These are phyloP conservation scores for Volucella bombylans DNA, from an alignment of 2,888 invertebrate genomes.

Conservation along the genomic window DNA sequence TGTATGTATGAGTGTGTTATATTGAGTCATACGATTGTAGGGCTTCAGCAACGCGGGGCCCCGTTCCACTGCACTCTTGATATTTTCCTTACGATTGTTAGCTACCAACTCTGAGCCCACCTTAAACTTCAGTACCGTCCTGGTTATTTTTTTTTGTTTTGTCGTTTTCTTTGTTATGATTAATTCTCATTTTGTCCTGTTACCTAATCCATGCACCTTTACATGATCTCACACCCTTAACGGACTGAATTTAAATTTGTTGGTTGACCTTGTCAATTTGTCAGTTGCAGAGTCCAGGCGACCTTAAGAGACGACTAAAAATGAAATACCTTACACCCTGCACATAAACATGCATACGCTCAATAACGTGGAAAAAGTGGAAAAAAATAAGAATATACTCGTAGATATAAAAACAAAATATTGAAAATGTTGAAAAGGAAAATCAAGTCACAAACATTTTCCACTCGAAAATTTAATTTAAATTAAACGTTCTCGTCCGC, in stretches of 20 bases:
- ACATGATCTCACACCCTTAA: slow-evolving; percentile 7
- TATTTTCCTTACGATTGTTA: too few relatives aligned
- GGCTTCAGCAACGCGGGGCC: too few relatives aligned
- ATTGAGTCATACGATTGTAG: too few relatives aligned
- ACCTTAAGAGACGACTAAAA: slow-evolving; percentile 4
- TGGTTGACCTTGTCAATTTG: slow-evolving; percentile 73
- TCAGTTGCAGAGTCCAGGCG: slow-evolving; percentile 60
- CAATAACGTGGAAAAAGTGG: slow-evolving; percentile 14
- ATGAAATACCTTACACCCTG: slow-evolving; percentile 28
- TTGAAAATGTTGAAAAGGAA: slow-evolving; percentile 12
- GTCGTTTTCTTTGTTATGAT: slow-evolving; percentile 35
- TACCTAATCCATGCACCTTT: too few relatives aligned
- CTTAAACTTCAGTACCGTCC: slow-evolving; percentile 29
- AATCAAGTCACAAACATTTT: slow-evolving; percentile 71
- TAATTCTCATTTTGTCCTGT: slow-evolving; percentile 35
- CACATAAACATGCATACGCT: slow-evolving; percentile 43
- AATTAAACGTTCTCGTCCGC: slow-evolving; percentile 62
- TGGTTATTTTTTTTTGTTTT: slow-evolving; percentile 12
- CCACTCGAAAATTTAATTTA: slow-evolving; percentile 72
- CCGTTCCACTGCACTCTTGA: too few relatives aligned
- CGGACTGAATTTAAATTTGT: slow-evolving; percentile 55
- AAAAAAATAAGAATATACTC: slow-evolving; percentile 2
- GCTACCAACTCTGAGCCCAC: slow-evolving; percentile 1
- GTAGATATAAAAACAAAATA: slow-evolving; percentile 4
- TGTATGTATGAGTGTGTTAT: too few relatives aligned